Base-by-base conservation (phyloP, 1,140 invertebrate genomes). In the Liolophura sinensis region DNA sequence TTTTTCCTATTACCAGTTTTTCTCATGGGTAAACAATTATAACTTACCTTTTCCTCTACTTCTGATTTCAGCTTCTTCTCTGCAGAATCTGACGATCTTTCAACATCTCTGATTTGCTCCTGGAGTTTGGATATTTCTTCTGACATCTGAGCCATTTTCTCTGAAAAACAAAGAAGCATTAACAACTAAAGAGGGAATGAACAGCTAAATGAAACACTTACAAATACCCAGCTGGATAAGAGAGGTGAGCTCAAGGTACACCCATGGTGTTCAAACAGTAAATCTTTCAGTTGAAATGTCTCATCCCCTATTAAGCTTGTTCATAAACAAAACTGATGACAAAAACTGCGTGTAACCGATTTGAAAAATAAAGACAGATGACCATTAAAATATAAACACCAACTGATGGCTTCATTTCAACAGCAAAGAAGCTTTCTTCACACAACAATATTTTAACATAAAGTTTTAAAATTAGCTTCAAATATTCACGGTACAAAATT, bases 81-180 rank as follows among this genome's bases (percentile, higher is more conserved):
- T 14, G 58, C 46, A 31, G 72, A 68, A 4, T 63, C 49, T 16
- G 68, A 48, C 24, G 18, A 48, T 1, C 49, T 40, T 60, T 67
- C 59, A 16, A 50, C 55, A 11, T 40, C 52, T 16, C 70, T 60
- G 5, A 70, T 55, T 11, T 72, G 57, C 50, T 67, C 49, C 27
- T 74, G 65, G 9, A 70, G 31, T 18, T 54, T 24, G 47, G 68
- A 61, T 16, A 74, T 40, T 40, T 76, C 68, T 22, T 65, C 64
- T 20, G 31, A 68, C 20, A 72, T 54, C 15, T 70, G 55, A 31
- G 24, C 56, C 12, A 76, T 54, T 67, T 74, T 73, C 12, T 67
- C 74, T 76, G 62, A 11, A 64, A 70, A 56, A 60, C 46, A 49
- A 25, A 64, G 49, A 60, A n/a, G 15, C 27, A 20, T 47, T n/a